Evolutionary conservation across 2,888 invertebrate species (phyloP).

Genomic region (Troglohyphantes excavatus): DNA sequence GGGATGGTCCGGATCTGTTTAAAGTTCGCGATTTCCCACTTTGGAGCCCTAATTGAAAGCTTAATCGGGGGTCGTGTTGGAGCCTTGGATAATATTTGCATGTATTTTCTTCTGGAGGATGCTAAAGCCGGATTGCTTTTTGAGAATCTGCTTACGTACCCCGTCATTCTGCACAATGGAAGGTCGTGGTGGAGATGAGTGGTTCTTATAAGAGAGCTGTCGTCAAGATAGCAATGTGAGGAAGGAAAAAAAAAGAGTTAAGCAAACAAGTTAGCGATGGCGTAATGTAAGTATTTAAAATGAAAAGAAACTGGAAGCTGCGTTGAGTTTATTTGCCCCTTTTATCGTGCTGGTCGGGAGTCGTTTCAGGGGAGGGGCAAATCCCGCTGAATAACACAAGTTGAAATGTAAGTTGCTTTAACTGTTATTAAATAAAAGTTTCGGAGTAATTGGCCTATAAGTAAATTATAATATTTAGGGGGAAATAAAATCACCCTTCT

Average conservation of each 20-base stretch:
- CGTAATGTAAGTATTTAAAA: no score
- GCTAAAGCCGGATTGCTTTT: neutral
- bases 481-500: no score
- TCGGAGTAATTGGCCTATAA: no score
- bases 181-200: neutral
- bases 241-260: neutral
- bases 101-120: neutral
- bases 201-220: neutral
- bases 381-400: no score
- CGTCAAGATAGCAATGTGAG: neutral
- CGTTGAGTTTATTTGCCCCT: no score
- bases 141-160: neutral
- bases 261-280: no score
- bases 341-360: no score
- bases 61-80: constrained; percentile 59
- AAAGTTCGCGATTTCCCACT: constrained; percentile 70
- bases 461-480: no score
- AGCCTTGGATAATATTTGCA: constrained; percentile 55
- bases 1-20: constrained; percentile 47
- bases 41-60: constrained; percentile 70
- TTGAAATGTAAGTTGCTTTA: no score
- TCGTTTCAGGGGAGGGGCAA: no score
- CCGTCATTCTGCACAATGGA: neutral
- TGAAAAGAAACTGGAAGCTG: no score
- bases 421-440: no score